phyloP scores from a whole-genome alignment of 2,888 invertebrate genomes.

The Melinaea menophilus region DNA sequence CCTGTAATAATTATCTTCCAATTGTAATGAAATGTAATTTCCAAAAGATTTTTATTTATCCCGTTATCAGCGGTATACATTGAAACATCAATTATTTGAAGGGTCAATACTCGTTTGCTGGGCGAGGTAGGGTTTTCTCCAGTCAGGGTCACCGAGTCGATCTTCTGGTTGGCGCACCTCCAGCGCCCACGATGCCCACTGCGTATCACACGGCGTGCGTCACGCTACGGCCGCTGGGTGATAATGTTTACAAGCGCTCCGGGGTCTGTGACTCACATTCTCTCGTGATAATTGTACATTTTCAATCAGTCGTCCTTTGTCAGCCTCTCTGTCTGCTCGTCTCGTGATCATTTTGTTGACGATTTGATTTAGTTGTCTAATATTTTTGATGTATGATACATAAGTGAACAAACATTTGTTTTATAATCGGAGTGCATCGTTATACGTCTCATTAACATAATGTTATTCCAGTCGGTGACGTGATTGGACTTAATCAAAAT shows the following conservation, averaged over 20 bases:
- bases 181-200: slow-evolving; percentile 46
- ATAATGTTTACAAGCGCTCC: slow-evolving; percentile 64
- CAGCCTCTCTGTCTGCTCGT: slow-evolving; percentile 42
- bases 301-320: slow-evolving; percentile 56
- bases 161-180: slow-evolving; percentile 53
- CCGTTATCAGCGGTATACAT: background rate
- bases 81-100: background rate
- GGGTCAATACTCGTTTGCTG: slow-evolving; percentile 23
- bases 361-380: slow-evolving; percentile 40
- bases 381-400: slow-evolving; percentile 41
- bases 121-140: slow-evolving; percentile 27
- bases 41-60: background rate
- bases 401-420: slow-evolving; percentile 37
- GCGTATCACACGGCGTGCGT: slow-evolving; percentile 54
- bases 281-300: slow-evolving; percentile 53
- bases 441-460: slow-evolving; percentile 34
- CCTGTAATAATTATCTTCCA: no score
- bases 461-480: slow-evolving; percentile 58
- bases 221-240: slow-evolving; percentile 52
- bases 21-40: no score
- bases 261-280: slow-evolving; percentile 65
- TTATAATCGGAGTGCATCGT: slow-evolving; percentile 54
- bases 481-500: slow-evolving; percentile 57
- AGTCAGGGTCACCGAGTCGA: slow-evolving; percentile 43
- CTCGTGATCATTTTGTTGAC: slow-evolving; percentile 38